Conservation (phyloP, 2,113 vertebrate genomes). For the Formicarius rufipectus region DNA sequence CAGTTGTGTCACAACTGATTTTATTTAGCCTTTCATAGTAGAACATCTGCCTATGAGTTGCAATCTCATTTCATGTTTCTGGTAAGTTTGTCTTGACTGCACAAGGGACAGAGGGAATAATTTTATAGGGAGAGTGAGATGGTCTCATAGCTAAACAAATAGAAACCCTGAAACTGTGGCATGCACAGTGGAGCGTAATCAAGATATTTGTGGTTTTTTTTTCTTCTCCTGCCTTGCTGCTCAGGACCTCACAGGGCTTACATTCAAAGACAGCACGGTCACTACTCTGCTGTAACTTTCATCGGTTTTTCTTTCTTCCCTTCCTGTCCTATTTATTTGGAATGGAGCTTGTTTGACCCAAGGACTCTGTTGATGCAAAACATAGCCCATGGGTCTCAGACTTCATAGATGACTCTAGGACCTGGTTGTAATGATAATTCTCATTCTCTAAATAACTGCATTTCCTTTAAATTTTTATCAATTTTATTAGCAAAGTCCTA, state of each 20-base stretch:
- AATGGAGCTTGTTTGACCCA: not conserved
- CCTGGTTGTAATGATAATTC: not conserved
- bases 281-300: not conserved
- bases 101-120: fast-evolving
- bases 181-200: not conserved
- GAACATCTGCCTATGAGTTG: not conserved
- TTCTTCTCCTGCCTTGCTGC: not conserved
- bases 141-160: not conserved
- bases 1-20: not conserved
- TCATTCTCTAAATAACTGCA: not conserved
- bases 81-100: not conserved
- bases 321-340: not conserved
- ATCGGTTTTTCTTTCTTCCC: not conserved
- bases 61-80: not conserved
- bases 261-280: not conserved
- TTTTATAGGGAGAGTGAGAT: not conserved
- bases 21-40: not conserved
- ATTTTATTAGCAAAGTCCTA: not conserved
- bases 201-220: not conserved
- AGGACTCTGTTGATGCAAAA: not conserved
- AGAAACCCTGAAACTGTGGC: not conserved
- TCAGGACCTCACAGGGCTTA: not conserved
- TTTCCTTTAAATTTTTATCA: not conserved
- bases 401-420: not conserved
- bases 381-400: not conserved